Conservation (phyloP, 2,113 vertebrate species). For the Podarcis muralis region DNA sequence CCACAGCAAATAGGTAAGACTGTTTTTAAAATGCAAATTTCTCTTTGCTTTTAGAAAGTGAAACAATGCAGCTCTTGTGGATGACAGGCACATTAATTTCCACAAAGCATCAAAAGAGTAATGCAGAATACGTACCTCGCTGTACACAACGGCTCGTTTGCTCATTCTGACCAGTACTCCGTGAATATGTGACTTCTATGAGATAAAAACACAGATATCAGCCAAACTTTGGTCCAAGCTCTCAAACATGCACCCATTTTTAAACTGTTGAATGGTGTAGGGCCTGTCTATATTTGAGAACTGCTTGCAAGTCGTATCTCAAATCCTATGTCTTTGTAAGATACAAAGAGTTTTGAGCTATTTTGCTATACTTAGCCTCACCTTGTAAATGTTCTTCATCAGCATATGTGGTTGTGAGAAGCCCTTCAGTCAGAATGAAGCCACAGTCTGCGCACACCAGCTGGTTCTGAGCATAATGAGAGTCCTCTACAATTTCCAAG, state of each 20-base stretch:
- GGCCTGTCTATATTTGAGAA: not conserved
- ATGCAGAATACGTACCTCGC: too few species aligned
- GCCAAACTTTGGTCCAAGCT: accelerated
- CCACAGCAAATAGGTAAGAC: too few species aligned
- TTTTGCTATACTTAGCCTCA: slow-evolving; percentile 1
- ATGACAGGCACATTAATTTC: too few species aligned
- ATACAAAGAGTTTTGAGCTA: not conserved
- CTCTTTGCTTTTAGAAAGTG: too few species aligned
- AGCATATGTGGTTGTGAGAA: slow-evolving; percentile 79
- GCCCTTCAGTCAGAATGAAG: slow-evolving; percentile 82
- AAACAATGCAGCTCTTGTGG: too few species aligned
- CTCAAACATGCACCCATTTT: not conserved
- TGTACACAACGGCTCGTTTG: too few species aligned
- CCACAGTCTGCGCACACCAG: slow-evolving; percentile 89
- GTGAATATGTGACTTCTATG: too few species aligned
- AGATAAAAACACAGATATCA: too few species aligned
- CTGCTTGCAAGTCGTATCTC: not conserved
- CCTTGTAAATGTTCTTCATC: slow-evolving; percentile 79
- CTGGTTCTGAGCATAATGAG: slow-evolving; percentile 87
- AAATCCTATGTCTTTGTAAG: not conserved
- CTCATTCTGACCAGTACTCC: too few species aligned
- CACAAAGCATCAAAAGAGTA: too few species aligned
- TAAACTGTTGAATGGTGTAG: not conserved
- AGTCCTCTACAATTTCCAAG: slow-evolving; percentile 82
- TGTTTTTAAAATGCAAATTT: too few species aligned